Evolutionary conservation across 2,888 invertebrate species (phyloP), one percentile per base, ranked within the genome.

Genomic region (Lithophane leautieri): DNA sequence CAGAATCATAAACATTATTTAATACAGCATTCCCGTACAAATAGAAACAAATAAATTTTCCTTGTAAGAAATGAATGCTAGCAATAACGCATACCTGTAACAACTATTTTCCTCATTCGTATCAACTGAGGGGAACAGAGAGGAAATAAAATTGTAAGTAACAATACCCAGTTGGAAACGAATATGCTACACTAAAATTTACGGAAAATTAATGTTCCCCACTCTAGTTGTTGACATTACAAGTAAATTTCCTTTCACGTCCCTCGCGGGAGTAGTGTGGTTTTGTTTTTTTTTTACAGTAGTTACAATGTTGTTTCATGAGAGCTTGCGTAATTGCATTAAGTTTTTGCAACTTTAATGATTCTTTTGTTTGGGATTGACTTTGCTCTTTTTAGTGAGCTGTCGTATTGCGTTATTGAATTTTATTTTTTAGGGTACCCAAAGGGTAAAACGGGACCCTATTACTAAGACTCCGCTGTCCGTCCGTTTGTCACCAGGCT

Each of bases 61-160:
- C 47, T 50, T 68, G 68, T 66, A 71, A 72, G 63, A 79, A 76
- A 82, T 76, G 34, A 79, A 80, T 76, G 79, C 75, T 61, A 60
- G 76, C 76, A 86, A 87, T 83, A 85, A 83, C 72, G 44, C 50
- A 80, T 86, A 82, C 84, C 81, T 84, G 86, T 69, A 66, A 78
- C 40, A 88, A 83, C 86, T 82, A 82, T 88, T 88, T 87, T 84
- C 77, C 86, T 88, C 84, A 79, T 84, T 74, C 65, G 75, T 63
- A 65, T 71, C 52, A 68, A 73, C 70, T 60, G 62, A 61, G 69
- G 63, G 76, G 56, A 76, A 76, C 54, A 42, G 56, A 25, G 69
- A 60, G 72, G 68, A 56, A 80, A 82, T 81, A 80, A 81, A 82
- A 82, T 76, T 88, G 79, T 79, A 67, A 77, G 78, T 56, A 81